Evolutionary conservation across 2,888 invertebrate genomes (phyloP), one percentile per base, ranked within the genome.

Genomic region (Dryadula phaetusa): DNA sequence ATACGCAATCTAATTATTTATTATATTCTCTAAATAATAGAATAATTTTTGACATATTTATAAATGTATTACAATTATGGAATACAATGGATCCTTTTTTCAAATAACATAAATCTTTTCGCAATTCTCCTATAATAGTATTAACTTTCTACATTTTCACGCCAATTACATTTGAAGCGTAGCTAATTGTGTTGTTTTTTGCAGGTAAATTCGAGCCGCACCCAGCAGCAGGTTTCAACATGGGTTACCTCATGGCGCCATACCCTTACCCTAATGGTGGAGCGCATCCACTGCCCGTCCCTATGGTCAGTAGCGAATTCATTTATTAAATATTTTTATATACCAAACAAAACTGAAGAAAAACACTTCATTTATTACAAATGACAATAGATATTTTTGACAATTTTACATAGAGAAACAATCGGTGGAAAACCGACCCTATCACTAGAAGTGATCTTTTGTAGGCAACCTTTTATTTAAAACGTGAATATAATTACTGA

Each of bases 171-270:
- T 60, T 32, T 32, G 3, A 18, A 60, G 18, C 42, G 44, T 44
- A 32, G 25, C 32, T 60, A 60, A 20, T 60, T 42, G 28, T 42
- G 66, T 64, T 70, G 71, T 61, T 93, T 42, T 37, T 49, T 49
- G 28, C 93, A 96, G 96, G 96, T 93, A 96, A 96, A 94, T 95
- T 96, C 90, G 96, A 96, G 84, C 95, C 95, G 72, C 95, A 95
- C 82, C 95, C 96, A 72, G 96, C 96, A 85, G 95, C 96, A 78
- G 95, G 96, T 75, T 97, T 97, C 94, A 97, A 97, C 94, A 97
- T 97, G 97, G 97, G 97, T 83, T 98, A 98, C 94, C 95, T 97
- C 87, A 96, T 97, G 89, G 96, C 97, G 75, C 97, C 97, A 69
- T 97, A 97, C 92, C 95, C 97, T 76, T 97, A 97, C 94, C 95